Percentiles rank a stretch among this genome's conserved stretches.
These are phyloP conservation scores for Amiota minor DNA, from an alignment of 2,888 invertebrate species.

Conservation along the genomic window DNA sequence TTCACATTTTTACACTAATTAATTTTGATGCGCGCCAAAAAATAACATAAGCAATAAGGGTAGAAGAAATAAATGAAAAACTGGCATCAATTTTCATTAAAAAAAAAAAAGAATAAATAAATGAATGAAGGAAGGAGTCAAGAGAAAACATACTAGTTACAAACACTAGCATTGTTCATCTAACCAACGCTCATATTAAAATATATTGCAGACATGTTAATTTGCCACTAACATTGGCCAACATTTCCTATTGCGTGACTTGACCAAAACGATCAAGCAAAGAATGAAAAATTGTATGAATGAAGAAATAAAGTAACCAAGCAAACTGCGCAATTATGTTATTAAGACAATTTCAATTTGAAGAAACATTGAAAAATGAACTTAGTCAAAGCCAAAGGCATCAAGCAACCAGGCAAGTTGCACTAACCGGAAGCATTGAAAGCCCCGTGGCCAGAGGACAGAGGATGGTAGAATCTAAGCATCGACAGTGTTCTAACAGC, in stretches of 20 bases:
- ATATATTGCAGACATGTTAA: slow-evolving; percentile 13
- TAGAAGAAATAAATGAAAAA: neutral
- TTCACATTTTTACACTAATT: slow-evolving; percentile 17
- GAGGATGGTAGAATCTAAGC: neutral
- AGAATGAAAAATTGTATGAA: neutral
- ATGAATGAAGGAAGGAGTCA: neutral
- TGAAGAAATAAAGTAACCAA: neutral
- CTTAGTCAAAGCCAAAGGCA: neutral
- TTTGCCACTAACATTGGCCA: slow-evolving; percentile 17
- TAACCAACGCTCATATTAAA: too few species aligned
- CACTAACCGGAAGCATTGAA: neutral
- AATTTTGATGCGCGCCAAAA: neutral
- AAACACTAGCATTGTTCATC: too few species aligned
- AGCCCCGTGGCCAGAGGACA: neutral
- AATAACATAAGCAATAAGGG: neutral
- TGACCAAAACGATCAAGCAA: too few species aligned
- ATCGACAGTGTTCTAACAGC: slow-evolving; percentile 8
- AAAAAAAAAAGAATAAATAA: neutral
- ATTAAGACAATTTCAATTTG: slow-evolving; percentile 21
- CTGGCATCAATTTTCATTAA: neutral
- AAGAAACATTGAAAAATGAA: slow-evolving; percentile 19
- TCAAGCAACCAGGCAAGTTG: neutral
- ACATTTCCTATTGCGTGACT: slow-evolving; percentile 9
- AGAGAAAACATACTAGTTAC: neutral
- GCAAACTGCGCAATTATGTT: slow-evolving; percentile 14